Percentiles rank a stretch among this genome's conserved stretches.
These are phyloP conservation scores for Stenopsyche tienmushanensis DNA, from an alignment of 1,140 invertebrate genomes.

Conservation along the genomic window DNA sequence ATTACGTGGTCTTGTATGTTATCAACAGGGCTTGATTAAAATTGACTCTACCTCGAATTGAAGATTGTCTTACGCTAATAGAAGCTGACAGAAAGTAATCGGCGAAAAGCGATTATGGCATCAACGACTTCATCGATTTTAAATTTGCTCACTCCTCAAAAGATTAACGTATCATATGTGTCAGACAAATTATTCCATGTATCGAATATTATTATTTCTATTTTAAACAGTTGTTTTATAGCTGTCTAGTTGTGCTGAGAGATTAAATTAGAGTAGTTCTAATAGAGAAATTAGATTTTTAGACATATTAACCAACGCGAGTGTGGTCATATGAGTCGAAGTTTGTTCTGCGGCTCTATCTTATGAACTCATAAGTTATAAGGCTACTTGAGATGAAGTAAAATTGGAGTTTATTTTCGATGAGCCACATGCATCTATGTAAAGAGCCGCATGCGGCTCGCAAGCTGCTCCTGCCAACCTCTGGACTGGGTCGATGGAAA, in stretches of 20 bases:
- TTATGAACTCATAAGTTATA: slow-evolving; percentile 7
- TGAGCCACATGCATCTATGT: background rate
- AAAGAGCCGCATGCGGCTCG: slow-evolving; percentile 8
- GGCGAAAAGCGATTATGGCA: no score
- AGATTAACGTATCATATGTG: no score
- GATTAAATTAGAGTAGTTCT: no score
- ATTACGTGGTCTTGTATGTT: no score
- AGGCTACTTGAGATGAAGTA: slow-evolving; percentile 2
- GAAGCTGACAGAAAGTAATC: no score
- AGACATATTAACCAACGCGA: no score
- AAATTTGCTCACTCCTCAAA: no score
- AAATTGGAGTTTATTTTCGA: slow-evolving; percentile 1
- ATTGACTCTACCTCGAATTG: no score
- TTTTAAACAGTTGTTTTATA: background rate
- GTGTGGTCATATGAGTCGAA: background rate
- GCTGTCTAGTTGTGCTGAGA: background rate
- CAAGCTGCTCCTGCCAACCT: slow-evolving; percentile 1
- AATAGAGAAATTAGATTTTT: no score
- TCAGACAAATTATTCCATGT: background rate
- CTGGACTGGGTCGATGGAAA: background rate
- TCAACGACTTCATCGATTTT: no score
- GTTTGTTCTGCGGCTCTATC: background rate
- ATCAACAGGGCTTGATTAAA: no score
- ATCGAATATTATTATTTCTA: background rate
- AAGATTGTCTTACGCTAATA: no score